These are phyloP conservation scores for Etia nguti DNA, from an alignment of 2,113 vertebrate genomes.

Conservation along the genomic window DNA sequence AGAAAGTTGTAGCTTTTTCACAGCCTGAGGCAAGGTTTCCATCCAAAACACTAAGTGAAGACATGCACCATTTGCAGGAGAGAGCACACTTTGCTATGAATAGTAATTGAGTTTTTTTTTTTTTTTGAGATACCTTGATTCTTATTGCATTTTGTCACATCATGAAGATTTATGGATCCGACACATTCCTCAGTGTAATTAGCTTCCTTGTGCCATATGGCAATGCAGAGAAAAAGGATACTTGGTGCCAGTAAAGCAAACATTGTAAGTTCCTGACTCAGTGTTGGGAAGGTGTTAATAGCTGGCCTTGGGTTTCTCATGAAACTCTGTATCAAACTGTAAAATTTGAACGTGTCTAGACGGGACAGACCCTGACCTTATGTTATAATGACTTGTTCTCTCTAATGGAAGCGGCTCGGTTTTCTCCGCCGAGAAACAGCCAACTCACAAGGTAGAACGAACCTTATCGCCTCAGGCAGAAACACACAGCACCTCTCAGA, in stretches of 20 bases:
- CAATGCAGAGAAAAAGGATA: neutral
- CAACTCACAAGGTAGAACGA: constrained; percentile 13
- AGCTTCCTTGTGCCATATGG: neutral
- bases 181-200: constrained; percentile 33
- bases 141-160: constrained; percentile 15
- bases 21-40: neutral
- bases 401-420: neutral
- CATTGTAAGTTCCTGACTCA: neutral
- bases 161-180: constrained; percentile 16
- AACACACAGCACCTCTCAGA: neutral
- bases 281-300: constrained; percentile 38
- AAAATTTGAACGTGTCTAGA: constrained; percentile 36
- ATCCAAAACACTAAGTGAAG: neutral
- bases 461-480: constrained; percentile 31
- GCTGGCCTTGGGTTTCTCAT: constrained; percentile 13
- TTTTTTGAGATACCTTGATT: neutral
- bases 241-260: constrained; percentile 14
- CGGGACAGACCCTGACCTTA: constrained; percentile 24
- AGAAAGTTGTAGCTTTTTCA: neutral
- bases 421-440: neutral
- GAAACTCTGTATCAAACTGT: constrained; percentile 49
- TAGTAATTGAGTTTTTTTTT: neutral
- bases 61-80: neutral
- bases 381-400: constrained; percentile 28
- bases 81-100: neutral